Percentiles rank a stretch among this genome's conserved stretches.
phyloP scores from a whole-genome alignment of 2,797 vertebrate species.

The Graptemys geographica region DNA sequence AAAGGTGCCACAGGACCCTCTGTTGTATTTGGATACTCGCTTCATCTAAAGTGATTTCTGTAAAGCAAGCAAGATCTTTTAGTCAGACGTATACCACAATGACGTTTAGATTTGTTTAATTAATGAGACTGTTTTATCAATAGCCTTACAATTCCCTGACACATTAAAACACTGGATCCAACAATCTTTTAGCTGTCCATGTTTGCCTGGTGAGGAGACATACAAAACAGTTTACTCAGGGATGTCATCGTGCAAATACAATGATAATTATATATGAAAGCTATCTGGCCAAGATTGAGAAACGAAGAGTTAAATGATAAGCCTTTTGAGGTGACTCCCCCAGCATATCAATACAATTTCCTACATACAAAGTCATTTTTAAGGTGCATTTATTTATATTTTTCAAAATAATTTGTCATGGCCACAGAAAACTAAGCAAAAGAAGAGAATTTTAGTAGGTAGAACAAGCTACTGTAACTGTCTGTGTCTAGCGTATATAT shows the following conservation, averaged over 20 bases:
- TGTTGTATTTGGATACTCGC: not conserved
- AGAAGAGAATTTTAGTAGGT: not conserved
- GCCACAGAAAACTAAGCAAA: not conserved
- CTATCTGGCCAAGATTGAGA: not conserved
- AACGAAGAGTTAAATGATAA: not conserved
- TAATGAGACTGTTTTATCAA: slow-evolving; percentile 5
- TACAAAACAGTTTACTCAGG: not conserved
- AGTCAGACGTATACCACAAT: not conserved
- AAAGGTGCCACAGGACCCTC: too few relatives aligned
- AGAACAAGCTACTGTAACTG: not conserved
- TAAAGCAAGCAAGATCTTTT: slow-evolving; percentile 34
- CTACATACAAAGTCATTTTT: not conserved
- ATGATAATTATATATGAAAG: not conserved
- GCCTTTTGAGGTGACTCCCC: not conserved
- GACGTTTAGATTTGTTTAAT: not conserved
- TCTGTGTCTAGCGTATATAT: not conserved
- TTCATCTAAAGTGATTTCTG: not conserved
- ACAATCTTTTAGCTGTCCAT: not conserved
- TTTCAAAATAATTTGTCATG: slow-evolving; percentile 15
- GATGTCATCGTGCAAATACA: not conserved
- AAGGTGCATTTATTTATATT: not conserved
- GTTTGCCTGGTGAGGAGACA: not conserved
- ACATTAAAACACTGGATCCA: slow-evolving; percentile 17
- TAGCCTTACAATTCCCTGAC: slow-evolving; percentile 21
- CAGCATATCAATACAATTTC: not conserved